A percentile compares a stretch with the other conserved stretches of the same genome.
Conservation (phyloP, 1,140 invertebrate genomes). For the Dreissena rostriformis region DNA sequence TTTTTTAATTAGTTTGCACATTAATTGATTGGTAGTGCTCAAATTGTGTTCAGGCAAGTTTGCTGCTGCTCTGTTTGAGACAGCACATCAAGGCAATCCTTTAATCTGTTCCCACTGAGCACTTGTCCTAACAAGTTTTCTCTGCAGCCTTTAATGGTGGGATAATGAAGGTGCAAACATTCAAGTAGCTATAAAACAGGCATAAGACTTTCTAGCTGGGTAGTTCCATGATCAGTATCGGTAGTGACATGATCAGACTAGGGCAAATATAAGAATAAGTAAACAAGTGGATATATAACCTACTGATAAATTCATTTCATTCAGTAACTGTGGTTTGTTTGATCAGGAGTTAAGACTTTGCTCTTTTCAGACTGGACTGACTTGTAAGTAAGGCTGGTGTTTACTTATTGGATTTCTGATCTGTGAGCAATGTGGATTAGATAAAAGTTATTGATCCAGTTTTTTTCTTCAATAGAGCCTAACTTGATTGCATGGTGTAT, state of each 20-base stretch:
- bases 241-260: conserved; percentile 22
- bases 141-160: conserved; percentile 28
- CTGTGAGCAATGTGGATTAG: neutral
- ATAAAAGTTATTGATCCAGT: conserved; percentile 2
- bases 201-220: neutral
- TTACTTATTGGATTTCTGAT: conserved; percentile 41
- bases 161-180: conserved; percentile 20
- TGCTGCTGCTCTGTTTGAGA: too few species aligned
- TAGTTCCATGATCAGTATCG: neutral
- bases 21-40: too few species aligned
- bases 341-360: conserved; percentile 15
- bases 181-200: neutral
- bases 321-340: conserved; percentile 24
- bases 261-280: conserved; percentile 13
- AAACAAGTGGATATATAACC: conserved; percentile 22
- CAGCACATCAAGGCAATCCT: too few species aligned
- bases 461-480: too few species aligned
- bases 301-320: conserved; percentile 48
- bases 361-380: conserved; percentile 8
- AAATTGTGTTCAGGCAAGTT: too few species aligned
- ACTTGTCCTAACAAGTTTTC: conserved; percentile 46
- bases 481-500: too few species aligned
- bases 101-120: neutral
- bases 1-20: too few species aligned
- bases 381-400: conserved; percentile 3